Evolutionary conservation across 1,140 invertebrate genomes (phyloP).

Genomic region (Drosophila virilis): DNA sequence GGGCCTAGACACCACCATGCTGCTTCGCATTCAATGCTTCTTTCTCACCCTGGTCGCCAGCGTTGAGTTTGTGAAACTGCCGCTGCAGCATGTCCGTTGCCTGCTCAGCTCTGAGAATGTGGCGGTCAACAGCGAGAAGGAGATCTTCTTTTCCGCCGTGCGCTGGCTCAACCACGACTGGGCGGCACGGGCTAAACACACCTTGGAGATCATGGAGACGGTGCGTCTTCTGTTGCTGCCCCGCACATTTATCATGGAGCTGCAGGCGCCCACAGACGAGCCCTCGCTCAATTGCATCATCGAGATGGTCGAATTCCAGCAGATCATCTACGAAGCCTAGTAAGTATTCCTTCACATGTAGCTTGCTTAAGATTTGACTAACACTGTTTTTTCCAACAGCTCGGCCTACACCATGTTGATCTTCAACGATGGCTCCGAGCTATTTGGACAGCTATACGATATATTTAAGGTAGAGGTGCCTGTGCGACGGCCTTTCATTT

Average conservation of each 20-base stretch:
- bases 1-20: slow-evolving; percentile 32
- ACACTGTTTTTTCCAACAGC: slow-evolving; percentile 8
- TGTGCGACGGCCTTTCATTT: slow-evolving; percentile 38
- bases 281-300: slow-evolving; percentile 14
- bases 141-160: slow-evolving; percentile 50
- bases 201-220: slow-evolving; percentile 6
- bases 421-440: slow-evolving; percentile 7
- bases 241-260: background rate
- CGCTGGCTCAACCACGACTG: slow-evolving; percentile 55
- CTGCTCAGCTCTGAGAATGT: slow-evolving; percentile 41
- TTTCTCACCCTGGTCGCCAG: slow-evolving; percentile 48
- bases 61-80: slow-evolving; percentile 30
- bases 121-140: slow-evolving; percentile 46
- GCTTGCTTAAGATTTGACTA: background rate
- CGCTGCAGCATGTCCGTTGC: background rate
- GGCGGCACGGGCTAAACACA: slow-evolving; percentile 2
- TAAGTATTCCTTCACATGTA: background rate
- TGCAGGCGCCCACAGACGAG: slow-evolving; percentile 8
- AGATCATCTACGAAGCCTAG: background rate
- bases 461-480: background rate
- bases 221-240: slow-evolving; percentile 25
- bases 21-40: slow-evolving; percentile 31
- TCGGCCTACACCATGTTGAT: slow-evolving; percentile 1
- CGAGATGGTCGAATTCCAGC: background rate
- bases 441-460: slow-evolving; percentile 18